Base-by-base conservation (phyloP, 2,888 invertebrate genomes). In the Diogma glabrata region DNA sequence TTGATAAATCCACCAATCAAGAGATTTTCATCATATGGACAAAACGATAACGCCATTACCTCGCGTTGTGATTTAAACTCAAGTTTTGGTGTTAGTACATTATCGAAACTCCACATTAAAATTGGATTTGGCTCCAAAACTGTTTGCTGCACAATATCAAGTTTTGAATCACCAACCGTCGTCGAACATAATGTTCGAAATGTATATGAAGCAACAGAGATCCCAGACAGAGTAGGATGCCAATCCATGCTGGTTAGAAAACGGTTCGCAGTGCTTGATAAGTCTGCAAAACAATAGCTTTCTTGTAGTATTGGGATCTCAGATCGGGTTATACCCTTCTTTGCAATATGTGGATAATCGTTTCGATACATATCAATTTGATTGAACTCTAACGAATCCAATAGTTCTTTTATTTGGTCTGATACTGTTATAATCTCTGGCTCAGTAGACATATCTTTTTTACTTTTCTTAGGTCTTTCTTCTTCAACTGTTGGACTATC, bases 51-150 rank as follows among this genome's bases (percentile, higher is more conserved):
- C 1, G 72, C 65, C 26, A 77, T 77, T 0, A 85, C 77, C 67
- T 84, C 82, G 36, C 82, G 72, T 0, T 80, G 76, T 4, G 81
- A 72, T 62, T 84, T 78, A 50, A 87, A 73, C 58, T 79, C 76
- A 38, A 87, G 65, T 67, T 83, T 85, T 17, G 84, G 84, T 22
- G 75, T 69, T 3, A 87, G 67, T 51, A 77, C 78, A 58, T 87
- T 85, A 23, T 74, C 72, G 55, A 85, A 82, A 57, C 84, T 83
- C 87, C 87, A 87, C 57, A 87, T 73, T 54, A 86, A 70, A 2
- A 85, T 80, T 1, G 79, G 78, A 64, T 84, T 82, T 3, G 76
- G 64, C 4, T 78, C 77, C 50, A 81, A 75, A 0, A 78, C 75
- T 1, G 79, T 75, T 59, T 75, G 69, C 61, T 75, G 72, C 19